phyloP scores from a whole-genome alignment of 2,888 invertebrate genomes.

The Rugalucina vietnamica region DNA sequence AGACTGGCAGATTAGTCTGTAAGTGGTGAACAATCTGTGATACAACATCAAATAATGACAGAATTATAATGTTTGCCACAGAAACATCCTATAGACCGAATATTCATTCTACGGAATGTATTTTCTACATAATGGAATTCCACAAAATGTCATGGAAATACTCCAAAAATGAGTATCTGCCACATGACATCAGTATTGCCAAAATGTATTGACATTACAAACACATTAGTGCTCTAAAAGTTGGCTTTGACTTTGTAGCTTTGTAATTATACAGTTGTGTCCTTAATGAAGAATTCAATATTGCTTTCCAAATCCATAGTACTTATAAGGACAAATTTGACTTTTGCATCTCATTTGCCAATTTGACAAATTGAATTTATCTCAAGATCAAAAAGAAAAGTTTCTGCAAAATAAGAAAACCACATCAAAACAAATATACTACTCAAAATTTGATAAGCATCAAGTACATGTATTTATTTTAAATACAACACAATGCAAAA shows the following conservation, averaged over 20 bases:
- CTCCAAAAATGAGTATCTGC: background rate
- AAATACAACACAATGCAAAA: too few species aligned
- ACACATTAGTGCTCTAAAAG: background rate
- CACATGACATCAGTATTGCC: background rate
- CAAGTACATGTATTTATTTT: too few species aligned
- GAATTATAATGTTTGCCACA: too few species aligned
- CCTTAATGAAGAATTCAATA: conserved; percentile 26
- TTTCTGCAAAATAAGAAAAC: conserved; percentile 12
- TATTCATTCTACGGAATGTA: too few species aligned
- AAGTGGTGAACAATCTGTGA: too few species aligned
- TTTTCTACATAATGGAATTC: too few species aligned
- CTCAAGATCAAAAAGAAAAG: conserved; percentile 5
- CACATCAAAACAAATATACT: conserved; percentile 39
- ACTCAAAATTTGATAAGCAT: too few species aligned
- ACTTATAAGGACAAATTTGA: conserved; percentile 44
- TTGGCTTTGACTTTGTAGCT: background rate
- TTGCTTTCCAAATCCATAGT: conserved; percentile 27
- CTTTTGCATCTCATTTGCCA: conserved; percentile 21
- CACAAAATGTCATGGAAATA: too few species aligned
- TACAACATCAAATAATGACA: too few species aligned
- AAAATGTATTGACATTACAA: background rate
- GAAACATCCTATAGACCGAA: too few species aligned
- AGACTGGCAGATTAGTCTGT: too few species aligned
- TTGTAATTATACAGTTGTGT: conserved; percentile 22
- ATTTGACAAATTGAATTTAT: too few species aligned